phyloP scores from a whole-genome alignment of 2,888 invertebrate genomes.

The Didymodactylos carnosus region DNA sequence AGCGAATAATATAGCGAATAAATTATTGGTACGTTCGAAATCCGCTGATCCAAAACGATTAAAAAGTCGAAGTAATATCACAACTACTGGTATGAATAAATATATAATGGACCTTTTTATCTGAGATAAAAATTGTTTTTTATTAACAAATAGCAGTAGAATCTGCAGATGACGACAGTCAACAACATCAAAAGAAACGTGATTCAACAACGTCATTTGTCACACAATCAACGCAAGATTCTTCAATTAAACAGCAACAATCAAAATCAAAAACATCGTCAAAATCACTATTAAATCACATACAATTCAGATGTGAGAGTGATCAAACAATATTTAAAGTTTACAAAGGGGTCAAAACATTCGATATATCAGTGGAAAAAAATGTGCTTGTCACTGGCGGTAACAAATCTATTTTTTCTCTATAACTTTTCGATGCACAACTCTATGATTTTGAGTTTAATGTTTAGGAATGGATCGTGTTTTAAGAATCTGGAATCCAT shows the following conservation, averaged over 20 bases:
- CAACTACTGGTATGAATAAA: background rate
- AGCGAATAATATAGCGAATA: background rate
- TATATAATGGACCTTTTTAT: too few relatives aligned
- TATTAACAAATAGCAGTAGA: too few relatives aligned
- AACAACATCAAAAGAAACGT: background rate
- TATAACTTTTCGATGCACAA: too few relatives aligned
- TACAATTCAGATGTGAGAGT: slow-evolving; percentile 25
- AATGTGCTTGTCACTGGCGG: slow-evolving; percentile 34
- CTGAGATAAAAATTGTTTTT: too few relatives aligned
- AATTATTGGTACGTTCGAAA: background rate
- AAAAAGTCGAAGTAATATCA: background rate
- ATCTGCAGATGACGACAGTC: too few relatives aligned
- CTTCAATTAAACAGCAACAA: too few relatives aligned
- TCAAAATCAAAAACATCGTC: too few relatives aligned
- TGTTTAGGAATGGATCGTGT: slow-evolving; percentile 35
- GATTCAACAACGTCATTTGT: background rate
- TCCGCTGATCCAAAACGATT: background rate
- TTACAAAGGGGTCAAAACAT: too few relatives aligned
- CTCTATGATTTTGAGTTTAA: too few relatives aligned
- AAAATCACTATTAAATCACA: too few relatives aligned
- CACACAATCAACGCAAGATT: background rate
- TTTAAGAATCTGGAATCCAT: slow-evolving; percentile 34
- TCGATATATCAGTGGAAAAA: slow-evolving; percentile 31
- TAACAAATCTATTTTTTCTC: too few relatives aligned
- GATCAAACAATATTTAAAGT: slow-evolving; percentile 33